These are phyloP conservation scores for Kryptopterus vitreolus DNA, from an alignment of 2,797 vertebrate genomes.

Conservation along the genomic window DNA sequence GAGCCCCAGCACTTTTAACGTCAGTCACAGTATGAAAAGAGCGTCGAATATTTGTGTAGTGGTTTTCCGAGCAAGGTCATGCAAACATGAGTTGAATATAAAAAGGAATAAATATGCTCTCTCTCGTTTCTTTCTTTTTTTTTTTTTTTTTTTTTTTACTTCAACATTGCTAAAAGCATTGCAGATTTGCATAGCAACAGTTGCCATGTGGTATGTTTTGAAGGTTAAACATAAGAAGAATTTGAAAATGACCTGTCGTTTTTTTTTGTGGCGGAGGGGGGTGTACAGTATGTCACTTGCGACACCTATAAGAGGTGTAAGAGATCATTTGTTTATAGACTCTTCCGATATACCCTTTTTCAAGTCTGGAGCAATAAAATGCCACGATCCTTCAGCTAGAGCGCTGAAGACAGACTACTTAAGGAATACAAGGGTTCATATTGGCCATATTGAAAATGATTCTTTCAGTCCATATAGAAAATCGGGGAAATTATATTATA, in stretches of 20 bases:
- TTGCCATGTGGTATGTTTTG: conserved; percentile 31
- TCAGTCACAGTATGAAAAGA: conserved; percentile 29
- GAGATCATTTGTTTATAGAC: neutral
- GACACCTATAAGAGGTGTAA: neutral
- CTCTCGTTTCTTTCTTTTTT: conserved; percentile 7
- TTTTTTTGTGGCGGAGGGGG: conserved; percentile 12
- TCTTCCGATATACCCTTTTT: neutral
- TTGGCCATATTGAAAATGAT: neutral
- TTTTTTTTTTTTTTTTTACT: too few relatives aligned
- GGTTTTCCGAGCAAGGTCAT: conserved; percentile 35
- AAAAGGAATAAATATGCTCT: conserved; percentile 22
- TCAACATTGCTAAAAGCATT: conserved; percentile 33
- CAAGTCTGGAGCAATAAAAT: neutral
- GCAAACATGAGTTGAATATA: conserved; percentile 38
- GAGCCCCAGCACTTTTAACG: conserved; percentile 32
- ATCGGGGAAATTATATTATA: neutral
- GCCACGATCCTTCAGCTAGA: neutral
- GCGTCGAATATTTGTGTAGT: conserved; percentile 33
- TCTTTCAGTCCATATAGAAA: neutral
- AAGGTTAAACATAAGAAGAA: conserved; percentile 37
- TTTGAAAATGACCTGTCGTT: conserved; percentile 35
- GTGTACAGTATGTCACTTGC: neutral
- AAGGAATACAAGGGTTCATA: neutral
- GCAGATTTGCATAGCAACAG: conserved; percentile 46
- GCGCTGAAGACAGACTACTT: neutral